Evolutionary conservation across 1,140 invertebrate species (phyloP).

Genomic region (Adoxophyes honmai): DNA sequence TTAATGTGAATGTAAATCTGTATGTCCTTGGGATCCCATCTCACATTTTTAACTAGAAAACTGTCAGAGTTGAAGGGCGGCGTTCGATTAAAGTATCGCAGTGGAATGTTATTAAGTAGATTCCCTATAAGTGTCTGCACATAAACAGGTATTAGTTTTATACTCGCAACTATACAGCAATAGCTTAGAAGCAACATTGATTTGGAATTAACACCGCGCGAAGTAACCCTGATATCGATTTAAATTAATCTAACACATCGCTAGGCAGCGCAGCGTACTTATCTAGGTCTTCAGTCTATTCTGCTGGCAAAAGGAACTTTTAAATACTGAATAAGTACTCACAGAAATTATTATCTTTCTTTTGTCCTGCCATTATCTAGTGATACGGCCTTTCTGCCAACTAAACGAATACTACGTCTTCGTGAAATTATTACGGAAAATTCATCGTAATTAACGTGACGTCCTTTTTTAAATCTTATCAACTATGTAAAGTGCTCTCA

Average conservation of each 20-base stretch:
- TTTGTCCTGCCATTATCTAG: neutral
- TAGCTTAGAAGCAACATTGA: neutral
- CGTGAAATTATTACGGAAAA: too few species aligned
- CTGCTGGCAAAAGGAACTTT: too few species aligned
- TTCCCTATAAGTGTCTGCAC: neutral
- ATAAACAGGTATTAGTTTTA: neutral
- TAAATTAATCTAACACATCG: neutral
- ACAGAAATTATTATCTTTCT: conserved; percentile 18
- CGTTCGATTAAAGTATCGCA: too few species aligned
- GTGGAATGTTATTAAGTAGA: neutral
- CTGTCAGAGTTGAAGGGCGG: too few species aligned
- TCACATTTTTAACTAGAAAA: too few species aligned
- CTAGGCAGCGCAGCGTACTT: neutral
- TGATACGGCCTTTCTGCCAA: too few species aligned
- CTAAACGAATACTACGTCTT: too few species aligned
- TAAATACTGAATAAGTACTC: neutral
- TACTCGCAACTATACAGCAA: neutral
- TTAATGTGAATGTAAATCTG: too few species aligned
- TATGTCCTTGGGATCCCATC: too few species aligned
- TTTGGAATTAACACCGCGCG: neutral
- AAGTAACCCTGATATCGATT: conserved; percentile 3
- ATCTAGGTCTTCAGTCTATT: neutral
- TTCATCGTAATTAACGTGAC: neutral
- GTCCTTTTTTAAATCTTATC: conserved; percentile 2
- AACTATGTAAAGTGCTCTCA: neutral